Conservation (phyloP, 2,113 vertebrate genomes). For the Micronisus gabar region DNA sequence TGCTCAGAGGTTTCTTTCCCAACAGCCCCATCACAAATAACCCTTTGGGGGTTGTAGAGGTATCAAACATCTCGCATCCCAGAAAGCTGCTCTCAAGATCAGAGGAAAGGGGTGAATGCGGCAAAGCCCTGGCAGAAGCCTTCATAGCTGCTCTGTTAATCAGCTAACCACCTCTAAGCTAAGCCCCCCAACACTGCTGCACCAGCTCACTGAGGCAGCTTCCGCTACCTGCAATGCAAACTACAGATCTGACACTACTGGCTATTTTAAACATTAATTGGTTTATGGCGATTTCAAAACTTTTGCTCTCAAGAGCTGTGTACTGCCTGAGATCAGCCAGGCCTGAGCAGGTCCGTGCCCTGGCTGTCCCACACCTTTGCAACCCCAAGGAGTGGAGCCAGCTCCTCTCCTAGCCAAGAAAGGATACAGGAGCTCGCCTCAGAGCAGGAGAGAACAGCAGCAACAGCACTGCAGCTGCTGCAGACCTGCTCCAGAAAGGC, state of each 20-base stretch:
- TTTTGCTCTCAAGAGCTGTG: background rate
- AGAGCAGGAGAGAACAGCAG: background rate
- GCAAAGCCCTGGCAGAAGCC: background rate
- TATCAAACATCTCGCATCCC: background rate
- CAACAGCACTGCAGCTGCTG: background rate
- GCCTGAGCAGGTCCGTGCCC: background rate
- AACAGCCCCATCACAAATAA: background rate
- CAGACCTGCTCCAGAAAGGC: background rate
- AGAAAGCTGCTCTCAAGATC: background rate
- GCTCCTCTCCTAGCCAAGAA: background rate
- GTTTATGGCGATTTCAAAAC: background rate
- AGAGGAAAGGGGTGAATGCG: background rate
- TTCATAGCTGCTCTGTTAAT: background rate
- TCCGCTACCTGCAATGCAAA: background rate
- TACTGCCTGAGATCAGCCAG: background rate
- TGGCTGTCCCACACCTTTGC: no score
- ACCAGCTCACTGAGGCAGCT: background rate
- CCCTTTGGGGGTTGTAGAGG: background rate
- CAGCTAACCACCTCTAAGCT: no score
- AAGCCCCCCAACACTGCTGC: background rate
- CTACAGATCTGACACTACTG: background rate
- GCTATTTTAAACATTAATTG: background rate
- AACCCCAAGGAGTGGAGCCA: background rate
- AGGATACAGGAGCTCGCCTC: background rate
- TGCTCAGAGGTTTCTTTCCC: background rate